phyloP scores from a whole-genome alignment of 2,113 vertebrate species.

The Podarcis cretensis region DNA sequence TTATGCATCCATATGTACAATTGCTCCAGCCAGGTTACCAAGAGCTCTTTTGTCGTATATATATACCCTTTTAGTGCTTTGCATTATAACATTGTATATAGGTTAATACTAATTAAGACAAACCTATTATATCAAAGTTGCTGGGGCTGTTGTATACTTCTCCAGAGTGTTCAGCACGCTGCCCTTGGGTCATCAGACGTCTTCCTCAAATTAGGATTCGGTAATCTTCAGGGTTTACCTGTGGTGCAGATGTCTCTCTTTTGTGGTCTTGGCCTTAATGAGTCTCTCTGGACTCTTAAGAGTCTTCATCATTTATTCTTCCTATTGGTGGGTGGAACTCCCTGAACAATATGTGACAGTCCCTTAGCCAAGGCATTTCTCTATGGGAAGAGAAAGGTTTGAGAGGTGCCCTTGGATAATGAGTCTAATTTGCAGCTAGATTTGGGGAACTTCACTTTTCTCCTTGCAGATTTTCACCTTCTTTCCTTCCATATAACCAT shows the following conservation, averaged over 20 bases:
- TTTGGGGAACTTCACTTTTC: slow-evolving; percentile 32
- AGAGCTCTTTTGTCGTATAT: background rate
- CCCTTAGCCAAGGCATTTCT: slow-evolving; percentile 12
- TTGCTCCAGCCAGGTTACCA: background rate
- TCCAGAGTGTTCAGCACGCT: slow-evolving; percentile 8
- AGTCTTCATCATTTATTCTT: slow-evolving; percentile 33
- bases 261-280: slow-evolving; percentile 51
- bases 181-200: slow-evolving; percentile 41
- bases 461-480: background rate
- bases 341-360: slow-evolving; percentile 29
- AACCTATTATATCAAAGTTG: slow-evolving; percentile 35
- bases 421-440: background rate
- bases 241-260: slow-evolving; percentile 54
- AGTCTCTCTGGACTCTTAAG: slow-evolving; percentile 58
- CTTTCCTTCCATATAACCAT: background rate
- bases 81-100: slow-evolving; percentile 15
- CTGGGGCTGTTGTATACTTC: slow-evolving; percentile 18
- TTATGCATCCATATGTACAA: background rate
- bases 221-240: slow-evolving; percentile 51
- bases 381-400: slow-evolving; percentile 1
- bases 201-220: slow-evolving; percentile 43
- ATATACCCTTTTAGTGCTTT: background rate
- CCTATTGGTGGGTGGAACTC: slow-evolving; percentile 35
- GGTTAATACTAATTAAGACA: slow-evolving; percentile 28
- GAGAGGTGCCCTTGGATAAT: slow-evolving; percentile 1